Evolutionary conservation across 2,797 vertebrate species (phyloP).

Genomic region (Amazonetta brasiliensis): DNA sequence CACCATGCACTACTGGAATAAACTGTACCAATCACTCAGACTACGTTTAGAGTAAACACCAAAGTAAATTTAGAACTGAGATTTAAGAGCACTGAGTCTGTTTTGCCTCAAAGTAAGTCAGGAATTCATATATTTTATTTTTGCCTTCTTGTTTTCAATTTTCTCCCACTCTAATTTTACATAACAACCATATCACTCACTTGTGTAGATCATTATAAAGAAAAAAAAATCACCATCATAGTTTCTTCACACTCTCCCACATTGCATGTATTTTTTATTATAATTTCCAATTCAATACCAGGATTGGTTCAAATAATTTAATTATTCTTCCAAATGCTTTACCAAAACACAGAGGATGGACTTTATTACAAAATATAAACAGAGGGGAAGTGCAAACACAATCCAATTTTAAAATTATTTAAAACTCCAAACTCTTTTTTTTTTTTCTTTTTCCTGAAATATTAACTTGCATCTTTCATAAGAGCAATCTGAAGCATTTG

Average conservation of each 20-base stretch:
- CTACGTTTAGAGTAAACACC: background rate
- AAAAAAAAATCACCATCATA: background rate
- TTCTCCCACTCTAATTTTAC: background rate
- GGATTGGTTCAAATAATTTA: background rate
- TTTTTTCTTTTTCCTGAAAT: background rate
- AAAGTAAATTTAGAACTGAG: background rate
- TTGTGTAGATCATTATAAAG: background rate
- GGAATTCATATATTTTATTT: background rate
- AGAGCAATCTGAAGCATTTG: background rate
- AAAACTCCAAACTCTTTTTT: background rate
- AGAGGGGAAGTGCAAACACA: background rate
- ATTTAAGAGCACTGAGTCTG: background rate
- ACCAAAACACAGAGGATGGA: background rate
- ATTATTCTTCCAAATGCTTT: background rate
- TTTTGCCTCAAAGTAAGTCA: background rate
- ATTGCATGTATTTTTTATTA: background rate
- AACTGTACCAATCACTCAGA: background rate
- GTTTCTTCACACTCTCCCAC: background rate
- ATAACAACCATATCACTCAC: background rate
- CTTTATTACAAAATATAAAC: slow-evolving; percentile 38
- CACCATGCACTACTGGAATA: background rate
- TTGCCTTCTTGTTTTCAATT: background rate
- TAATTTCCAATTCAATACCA: background rate
- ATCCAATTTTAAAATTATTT: slow-evolving; percentile 10
- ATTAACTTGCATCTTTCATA: background rate